These are phyloP conservation scores for Tyto alba DNA, from an alignment of 2,113 vertebrate species.

Conservation along the genomic window DNA sequence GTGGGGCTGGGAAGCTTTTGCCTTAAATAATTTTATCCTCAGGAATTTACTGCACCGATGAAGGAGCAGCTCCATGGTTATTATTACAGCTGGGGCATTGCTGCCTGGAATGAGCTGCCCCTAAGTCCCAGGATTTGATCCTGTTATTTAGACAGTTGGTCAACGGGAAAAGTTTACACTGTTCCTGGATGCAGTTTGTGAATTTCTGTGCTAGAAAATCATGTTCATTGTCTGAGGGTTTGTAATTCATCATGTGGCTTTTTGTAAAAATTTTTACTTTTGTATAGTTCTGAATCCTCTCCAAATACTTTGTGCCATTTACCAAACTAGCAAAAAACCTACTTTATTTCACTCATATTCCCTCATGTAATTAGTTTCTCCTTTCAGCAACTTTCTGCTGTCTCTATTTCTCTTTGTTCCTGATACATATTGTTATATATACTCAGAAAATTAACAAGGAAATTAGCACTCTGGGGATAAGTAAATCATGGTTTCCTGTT, in stretches of 20 bases:
- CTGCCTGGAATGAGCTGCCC: background rate
- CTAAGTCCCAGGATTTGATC: background rate
- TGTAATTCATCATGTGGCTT: background rate
- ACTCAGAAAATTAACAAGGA: background rate
- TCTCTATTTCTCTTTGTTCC: background rate
- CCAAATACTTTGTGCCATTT: background rate
- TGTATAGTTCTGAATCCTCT: background rate
- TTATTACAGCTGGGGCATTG: background rate
- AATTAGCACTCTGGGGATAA: background rate
- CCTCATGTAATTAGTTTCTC: background rate
- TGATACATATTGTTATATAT: background rate
- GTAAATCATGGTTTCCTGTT: background rate
- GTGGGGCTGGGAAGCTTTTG: background rate
- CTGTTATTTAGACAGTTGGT: background rate
- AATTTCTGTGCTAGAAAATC: background rate
- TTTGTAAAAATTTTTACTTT: background rate
- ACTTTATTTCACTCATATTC: background rate
- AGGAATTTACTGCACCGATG: background rate
- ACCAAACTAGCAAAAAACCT: background rate
- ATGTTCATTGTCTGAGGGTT: background rate
- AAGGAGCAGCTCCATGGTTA: background rate
- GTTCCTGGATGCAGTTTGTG: background rate
- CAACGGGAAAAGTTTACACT: background rate
- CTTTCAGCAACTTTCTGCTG: background rate
- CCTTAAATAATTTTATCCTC: background rate